Percentiles rank a stretch among this genome's conserved stretches.
Conservation (phyloP, 2,888 invertebrate species). For the Drosophila pullipes region DNA sequence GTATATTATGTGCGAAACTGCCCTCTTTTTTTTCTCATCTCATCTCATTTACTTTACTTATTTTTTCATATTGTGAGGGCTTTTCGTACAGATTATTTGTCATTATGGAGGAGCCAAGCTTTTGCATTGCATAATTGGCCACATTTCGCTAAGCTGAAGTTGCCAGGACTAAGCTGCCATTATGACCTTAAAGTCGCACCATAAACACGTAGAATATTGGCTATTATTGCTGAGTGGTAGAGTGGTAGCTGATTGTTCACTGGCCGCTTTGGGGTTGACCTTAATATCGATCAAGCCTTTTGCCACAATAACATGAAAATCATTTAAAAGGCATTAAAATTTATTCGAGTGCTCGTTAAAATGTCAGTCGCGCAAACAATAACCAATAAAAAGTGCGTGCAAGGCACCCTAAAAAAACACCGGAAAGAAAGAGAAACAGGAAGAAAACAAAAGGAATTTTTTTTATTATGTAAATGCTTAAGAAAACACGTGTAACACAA, state of each 20-base stretch:
- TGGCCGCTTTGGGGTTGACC: conserved; percentile 10
- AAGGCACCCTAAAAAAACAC: not conserved
- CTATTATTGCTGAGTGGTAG: conserved; percentile 27
- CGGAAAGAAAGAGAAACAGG: not conserved
- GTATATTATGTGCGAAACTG: not conserved
- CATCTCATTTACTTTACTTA: not conserved
- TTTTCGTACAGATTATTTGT: conserved; percentile 13
- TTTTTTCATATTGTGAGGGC: not conserved
- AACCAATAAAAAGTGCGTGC: conserved; percentile 72
- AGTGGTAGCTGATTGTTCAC: conserved; percentile 21
- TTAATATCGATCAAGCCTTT: conserved; percentile 61
- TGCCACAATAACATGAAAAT: conserved; percentile 52
- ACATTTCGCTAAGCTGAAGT: not conserved
- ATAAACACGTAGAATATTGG: conserved; percentile 62
- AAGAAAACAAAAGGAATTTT: conserved; percentile 12
- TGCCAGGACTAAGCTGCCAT: not conserved
- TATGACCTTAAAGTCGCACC: conserved; percentile 30
- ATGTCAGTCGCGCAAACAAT: conserved; percentile 64
- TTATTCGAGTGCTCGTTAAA: conserved; percentile 77
- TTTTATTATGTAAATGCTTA: conserved; percentile 70
- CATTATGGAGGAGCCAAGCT: not conserved
- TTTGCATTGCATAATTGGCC: conserved; percentile 2
- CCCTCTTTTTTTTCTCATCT: not conserved
- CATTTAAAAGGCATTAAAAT: conserved; percentile 79
- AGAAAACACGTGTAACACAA: conserved; percentile 68